These are phyloP conservation scores for Melanotaenia trifasciata DNA, from an alignment of 2,797 vertebrate species.

Conservation along the genomic window DNA sequence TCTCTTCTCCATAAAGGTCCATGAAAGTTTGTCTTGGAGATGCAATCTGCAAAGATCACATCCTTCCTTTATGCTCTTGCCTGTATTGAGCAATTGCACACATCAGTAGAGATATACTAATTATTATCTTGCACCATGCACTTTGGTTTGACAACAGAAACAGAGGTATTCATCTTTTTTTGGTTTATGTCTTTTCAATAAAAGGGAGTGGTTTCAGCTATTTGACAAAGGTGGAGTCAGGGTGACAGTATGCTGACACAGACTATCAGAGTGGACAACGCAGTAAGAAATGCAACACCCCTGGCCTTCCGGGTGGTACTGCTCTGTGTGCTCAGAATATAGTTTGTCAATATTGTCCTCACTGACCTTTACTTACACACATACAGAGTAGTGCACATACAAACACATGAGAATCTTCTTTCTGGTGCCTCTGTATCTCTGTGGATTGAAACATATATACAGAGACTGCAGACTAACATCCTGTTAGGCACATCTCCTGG, in stretches of 20 bases:
- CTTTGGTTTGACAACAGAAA: conserved; percentile 49
- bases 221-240: conserved; percentile 74
- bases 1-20: neutral
- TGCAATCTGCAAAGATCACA: neutral
- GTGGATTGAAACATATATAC: conserved; percentile 7
- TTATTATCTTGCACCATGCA: conserved; percentile 25
- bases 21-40: neutral
- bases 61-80: neutral
- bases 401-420: conserved; percentile 30
- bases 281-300: conserved; percentile 74
- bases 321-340: conserved; percentile 63
- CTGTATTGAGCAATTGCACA: neutral
- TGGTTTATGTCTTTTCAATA: conserved; percentile 35
- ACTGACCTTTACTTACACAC: conserved; percentile 60
- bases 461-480: neutral
- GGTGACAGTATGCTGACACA: conserved; percentile 73
- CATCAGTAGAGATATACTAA: neutral
- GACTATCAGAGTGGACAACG: conserved; percentile 63
- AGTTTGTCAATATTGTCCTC: conserved; percentile 66
- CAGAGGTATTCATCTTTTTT: conserved; percentile 30
- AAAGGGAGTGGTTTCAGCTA: conserved; percentile 72
- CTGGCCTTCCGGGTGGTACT: conserved; percentile 38
- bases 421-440: conserved; percentile 18
- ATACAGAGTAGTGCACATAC: conserved; percentile 19
- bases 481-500: neutral